Evolutionary conservation across 2,888 invertebrate genomes (phyloP).

Genomic region (Stenchaetothrips biformis): DNA sequence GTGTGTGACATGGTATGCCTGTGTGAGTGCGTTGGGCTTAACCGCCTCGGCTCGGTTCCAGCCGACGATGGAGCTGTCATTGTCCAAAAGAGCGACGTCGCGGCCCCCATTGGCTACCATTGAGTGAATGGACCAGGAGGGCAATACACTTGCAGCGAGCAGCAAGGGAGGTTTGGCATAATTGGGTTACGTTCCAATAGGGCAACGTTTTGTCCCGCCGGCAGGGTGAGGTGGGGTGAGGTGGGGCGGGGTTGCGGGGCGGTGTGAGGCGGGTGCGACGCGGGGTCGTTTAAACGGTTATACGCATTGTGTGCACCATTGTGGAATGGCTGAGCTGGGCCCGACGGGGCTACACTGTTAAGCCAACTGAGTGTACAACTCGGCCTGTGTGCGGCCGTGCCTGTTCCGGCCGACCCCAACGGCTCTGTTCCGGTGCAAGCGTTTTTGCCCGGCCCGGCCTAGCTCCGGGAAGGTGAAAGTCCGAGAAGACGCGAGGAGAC

Average conservation of each 20-base stretch:
- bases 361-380: neutral
- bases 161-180: too few relatives aligned
- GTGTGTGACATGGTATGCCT: neutral
- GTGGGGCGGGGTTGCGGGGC: neutral
- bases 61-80: too few relatives aligned
- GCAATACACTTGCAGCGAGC: too few relatives aligned
- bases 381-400: neutral
- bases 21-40: too few relatives aligned
- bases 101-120: too few relatives aligned
- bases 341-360: too few relatives aligned
- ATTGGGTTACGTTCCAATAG: too few relatives aligned
- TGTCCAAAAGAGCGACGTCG: too few relatives aligned
- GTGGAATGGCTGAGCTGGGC: neutral
- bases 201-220: too few relatives aligned
- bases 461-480: neutral
- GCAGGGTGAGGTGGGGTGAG: neutral
- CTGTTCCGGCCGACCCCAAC: neutral
- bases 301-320: neutral
- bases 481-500: neutral
- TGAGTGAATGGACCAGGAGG: too few relatives aligned
- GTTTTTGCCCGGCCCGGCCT: neutral
- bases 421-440: neutral
- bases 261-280: neutral
- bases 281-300: neutral
- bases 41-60: too few relatives aligned